phyloP scores from a whole-genome alignment of 2,797 vertebrate species.

The Kryptopterus vitreolus region DNA sequence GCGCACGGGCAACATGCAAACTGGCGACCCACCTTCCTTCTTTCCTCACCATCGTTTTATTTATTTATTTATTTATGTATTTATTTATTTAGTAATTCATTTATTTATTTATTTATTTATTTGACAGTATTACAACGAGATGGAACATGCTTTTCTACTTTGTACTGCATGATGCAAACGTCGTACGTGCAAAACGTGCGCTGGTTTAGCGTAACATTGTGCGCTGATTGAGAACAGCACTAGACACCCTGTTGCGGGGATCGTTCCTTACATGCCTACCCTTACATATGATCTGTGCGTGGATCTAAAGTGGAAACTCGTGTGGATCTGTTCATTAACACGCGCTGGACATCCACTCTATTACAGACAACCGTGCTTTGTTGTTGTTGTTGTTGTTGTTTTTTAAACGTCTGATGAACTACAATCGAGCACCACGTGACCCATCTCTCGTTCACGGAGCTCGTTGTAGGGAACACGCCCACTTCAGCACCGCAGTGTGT shows the following conservation, averaged over 20 bases:
- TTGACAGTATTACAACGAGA: too few relatives aligned
- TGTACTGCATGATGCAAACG: too few relatives aligned
- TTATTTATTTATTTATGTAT: neutral
- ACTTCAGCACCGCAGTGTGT: slow-evolving; percentile 22
- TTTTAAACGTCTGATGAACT: neutral
- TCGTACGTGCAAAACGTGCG: too few relatives aligned
- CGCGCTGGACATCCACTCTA: too few relatives aligned
- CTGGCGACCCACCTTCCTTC: slow-evolving; percentile 69
- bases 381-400: neutral
- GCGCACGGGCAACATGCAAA: slow-evolving; percentile 77
- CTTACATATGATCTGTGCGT: neutral
- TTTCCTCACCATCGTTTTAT: neutral
- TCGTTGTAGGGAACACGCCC: slow-evolving; percentile 6
- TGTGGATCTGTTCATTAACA: neutral
- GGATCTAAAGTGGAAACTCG: too few relatives aligned
- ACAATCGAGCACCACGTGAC: neutral
- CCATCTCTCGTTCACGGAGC: neutral
- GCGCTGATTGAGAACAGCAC: neutral
- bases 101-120: too few relatives aligned
- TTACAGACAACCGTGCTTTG: too few relatives aligned
- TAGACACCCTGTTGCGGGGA: slow-evolving; percentile 22
- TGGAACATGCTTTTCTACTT: neutral
- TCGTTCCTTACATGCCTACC: neutral
- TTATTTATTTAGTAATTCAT: neutral
- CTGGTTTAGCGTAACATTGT: neutral